Evolutionary conservation across 2,888 invertebrate genomes (phyloP).

Genomic region (Agonopterix heracliana): DNA sequence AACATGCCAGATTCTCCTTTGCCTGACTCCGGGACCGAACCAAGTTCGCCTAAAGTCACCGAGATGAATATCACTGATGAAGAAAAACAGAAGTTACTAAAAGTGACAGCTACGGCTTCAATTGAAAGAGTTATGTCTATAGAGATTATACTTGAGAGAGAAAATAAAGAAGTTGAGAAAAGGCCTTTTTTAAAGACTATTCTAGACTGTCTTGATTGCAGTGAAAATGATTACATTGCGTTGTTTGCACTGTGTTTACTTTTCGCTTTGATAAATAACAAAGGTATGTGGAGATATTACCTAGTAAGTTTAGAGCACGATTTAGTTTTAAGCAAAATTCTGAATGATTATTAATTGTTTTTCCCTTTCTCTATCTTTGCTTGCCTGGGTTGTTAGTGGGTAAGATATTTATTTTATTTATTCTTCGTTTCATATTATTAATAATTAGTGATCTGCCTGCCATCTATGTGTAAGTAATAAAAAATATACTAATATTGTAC

Average conservation of each 20-base stretch:
- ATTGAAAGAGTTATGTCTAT: slow-evolving; percentile 34
- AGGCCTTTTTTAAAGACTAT: slow-evolving; percentile 94
- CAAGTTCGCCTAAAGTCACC: slow-evolving; percentile 51
- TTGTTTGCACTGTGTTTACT: slow-evolving; percentile 93
- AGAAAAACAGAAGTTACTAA: slow-evolving; percentile 85
- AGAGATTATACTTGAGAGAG: slow-evolving; percentile 50
- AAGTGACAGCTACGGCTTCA: slow-evolving; percentile 32
- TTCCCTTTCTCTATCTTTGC: slow-evolving; percentile 36
- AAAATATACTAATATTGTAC: no score
- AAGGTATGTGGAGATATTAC: slow-evolving; percentile 79
- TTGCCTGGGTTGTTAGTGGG: slow-evolving; percentile 53
- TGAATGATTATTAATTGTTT: slow-evolving; percentile 16
- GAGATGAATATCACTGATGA: slow-evolving; percentile 93
- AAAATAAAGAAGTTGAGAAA: slow-evolving; percentile 66
- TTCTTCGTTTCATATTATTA: not conserved
- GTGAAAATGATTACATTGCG: slow-evolving; percentile 95
- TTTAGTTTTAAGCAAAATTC: not conserved
- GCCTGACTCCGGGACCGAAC: slow-evolving; percentile 64
- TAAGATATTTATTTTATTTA: slow-evolving; percentile 32
- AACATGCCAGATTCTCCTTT: slow-evolving; percentile 70
- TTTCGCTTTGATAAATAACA: slow-evolving; percentile 95
- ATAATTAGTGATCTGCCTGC: no score
- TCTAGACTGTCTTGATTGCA: slow-evolving; percentile 89
- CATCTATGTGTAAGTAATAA: no score
- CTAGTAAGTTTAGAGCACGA: not conserved